Conservation (phyloP, 2,888 invertebrate species). For the Papilio elwesi region DNA sequence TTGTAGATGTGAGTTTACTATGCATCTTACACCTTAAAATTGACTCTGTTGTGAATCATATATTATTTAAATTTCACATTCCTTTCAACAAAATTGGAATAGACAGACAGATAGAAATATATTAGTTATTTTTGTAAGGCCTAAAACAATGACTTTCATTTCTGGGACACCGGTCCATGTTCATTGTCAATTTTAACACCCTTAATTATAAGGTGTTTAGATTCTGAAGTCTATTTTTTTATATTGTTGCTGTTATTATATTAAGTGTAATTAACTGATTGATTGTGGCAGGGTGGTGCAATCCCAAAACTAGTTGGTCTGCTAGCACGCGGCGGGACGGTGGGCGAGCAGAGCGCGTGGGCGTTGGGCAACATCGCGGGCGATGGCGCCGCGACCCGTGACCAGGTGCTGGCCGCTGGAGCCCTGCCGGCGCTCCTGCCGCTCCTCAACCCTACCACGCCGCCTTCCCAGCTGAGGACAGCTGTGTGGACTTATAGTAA, state of each 20-base stretch:
- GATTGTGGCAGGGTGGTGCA: slow-evolving; percentile 87
- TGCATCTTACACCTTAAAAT: no score
- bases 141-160: no score
- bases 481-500: slow-evolving; percentile 97
- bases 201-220: no score
- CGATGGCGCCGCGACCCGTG: slow-evolving; percentile 91
- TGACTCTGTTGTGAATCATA: no score
- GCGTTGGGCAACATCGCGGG: slow-evolving; percentile 99
- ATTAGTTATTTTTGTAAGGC: no score
- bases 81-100: no score
- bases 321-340: slow-evolving; percentile 88
- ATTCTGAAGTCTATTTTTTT: no score
- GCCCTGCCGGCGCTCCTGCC: slow-evolving; percentile 89
- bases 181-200: no score
- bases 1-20: slow-evolving; percentile 84
- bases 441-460: slow-evolving; percentile 75
- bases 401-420: slow-evolving; percentile 89
- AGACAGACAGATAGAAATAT: no score
- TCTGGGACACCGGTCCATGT: no score
- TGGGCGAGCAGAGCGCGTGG: slow-evolving; percentile 98
- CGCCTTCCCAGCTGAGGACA: slow-evolving; percentile 89
- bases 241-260: no score
- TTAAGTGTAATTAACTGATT: background rate
- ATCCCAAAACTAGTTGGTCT: slow-evolving; percentile 91
- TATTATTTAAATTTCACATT: no score